Conservation (phyloP, 2,797 vertebrate genomes). For the Bradypodion pumilum region DNA sequence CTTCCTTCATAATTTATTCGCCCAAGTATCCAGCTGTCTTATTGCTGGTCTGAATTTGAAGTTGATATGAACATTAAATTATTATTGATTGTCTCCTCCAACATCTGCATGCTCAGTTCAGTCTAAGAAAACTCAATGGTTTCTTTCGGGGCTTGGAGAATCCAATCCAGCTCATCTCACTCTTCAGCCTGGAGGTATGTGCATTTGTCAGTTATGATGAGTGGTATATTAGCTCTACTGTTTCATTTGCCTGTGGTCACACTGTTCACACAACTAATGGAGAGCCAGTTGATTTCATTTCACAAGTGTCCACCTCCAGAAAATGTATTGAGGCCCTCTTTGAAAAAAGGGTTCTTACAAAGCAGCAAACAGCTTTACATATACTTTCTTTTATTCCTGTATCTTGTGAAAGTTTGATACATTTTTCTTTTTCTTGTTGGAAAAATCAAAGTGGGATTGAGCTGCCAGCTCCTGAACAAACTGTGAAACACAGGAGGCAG, state of each 20-base stretch:
- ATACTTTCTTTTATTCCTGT: slow-evolving; percentile 24
- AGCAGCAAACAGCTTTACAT: slow-evolving; percentile 40
- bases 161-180: not conserved
- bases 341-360: slow-evolving; percentile 45
- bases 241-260: slow-evolving; percentile 42
- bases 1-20: not conserved
- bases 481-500: slow-evolving; percentile 21
- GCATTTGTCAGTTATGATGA: slow-evolving; percentile 19
- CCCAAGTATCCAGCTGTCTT: not conserved
- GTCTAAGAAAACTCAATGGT: not conserved
- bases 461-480: slow-evolving; percentile 1
- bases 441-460: slow-evolving; percentile 28
- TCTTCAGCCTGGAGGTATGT: slow-evolving; percentile 35
- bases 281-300: slow-evolving; percentile 49
- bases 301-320: slow-evolving; percentile 47
- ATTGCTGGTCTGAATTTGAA: not conserved
- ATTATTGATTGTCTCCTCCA: not conserved
- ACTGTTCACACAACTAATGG: slow-evolving; percentile 42
- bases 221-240: slow-evolving; percentile 21
- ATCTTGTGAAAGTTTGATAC: slow-evolving; percentile 31
- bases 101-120: not conserved
- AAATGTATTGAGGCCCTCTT: slow-evolving; percentile 45
- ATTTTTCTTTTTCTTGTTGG: not conserved
- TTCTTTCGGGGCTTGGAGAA: not conserved
- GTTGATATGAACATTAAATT: slow-evolving; percentile 31